phyloP scores from a whole-genome alignment of 2,797 vertebrate species.

The Leptodactylus fallax region DNA sequence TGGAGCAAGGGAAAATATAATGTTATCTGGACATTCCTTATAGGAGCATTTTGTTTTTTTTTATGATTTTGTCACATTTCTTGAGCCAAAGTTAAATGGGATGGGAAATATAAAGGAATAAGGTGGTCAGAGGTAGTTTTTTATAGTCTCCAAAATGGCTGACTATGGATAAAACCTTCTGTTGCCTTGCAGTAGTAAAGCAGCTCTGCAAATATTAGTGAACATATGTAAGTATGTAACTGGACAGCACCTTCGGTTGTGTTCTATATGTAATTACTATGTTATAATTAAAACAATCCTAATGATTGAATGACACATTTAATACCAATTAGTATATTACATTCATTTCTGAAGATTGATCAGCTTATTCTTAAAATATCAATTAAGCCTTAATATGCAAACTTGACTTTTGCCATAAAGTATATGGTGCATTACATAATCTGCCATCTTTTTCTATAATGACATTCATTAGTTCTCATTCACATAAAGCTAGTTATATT shows the following conservation, averaged over 20 bases:
- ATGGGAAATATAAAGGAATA: too few species aligned
- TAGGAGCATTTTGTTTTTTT: too few species aligned
- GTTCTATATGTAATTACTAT: background rate
- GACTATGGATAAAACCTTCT: too few species aligned
- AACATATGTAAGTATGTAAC: background rate
- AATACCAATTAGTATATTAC: background rate
- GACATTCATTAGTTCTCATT: constrained; percentile 29
- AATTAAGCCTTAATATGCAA: background rate
- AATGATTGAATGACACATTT: background rate
- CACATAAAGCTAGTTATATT: background rate
- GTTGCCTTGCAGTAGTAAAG: background rate
- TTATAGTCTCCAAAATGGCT: too few species aligned
- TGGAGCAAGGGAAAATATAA: too few species aligned
- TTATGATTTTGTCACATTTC: too few species aligned
- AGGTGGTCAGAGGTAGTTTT: too few species aligned
- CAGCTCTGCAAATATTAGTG: background rate
- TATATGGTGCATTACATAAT: constrained; percentile 37
- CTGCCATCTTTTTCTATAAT: background rate
- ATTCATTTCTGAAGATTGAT: background rate
- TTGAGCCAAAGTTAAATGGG: too few species aligned
- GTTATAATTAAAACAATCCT: background rate
- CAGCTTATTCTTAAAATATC: background rate
- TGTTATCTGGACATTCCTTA: too few species aligned
- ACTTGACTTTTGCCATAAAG: background rate
- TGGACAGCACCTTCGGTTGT: background rate